Conservation (phyloP, 2,113 vertebrate species). For the Geothlypis trichas region DNA sequence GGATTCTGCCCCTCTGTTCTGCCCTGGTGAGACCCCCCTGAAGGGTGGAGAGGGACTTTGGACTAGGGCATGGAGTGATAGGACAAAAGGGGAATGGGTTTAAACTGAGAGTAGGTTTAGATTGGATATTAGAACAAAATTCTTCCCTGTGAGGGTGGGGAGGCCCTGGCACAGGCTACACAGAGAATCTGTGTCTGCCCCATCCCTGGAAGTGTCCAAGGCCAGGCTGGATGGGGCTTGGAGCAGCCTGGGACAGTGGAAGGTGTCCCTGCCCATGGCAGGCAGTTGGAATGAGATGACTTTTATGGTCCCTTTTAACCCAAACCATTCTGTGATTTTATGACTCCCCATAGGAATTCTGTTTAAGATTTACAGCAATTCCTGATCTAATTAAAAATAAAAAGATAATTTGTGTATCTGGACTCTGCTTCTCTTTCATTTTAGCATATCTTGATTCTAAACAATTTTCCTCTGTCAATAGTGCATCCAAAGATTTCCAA, state of each 20-base stretch:
- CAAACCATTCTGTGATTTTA: neutral
- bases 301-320: neutral
- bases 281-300: rapidly evolving
- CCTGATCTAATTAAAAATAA: neutral
- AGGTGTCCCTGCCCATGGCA: neutral
- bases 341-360: neutral
- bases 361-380: neutral
- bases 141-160: neutral
- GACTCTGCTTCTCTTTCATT: neutral
- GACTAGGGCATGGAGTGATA: no score
- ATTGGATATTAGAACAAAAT: neutral
- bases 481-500: neutral
- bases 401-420: neutral
- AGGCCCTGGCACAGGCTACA: neutral
- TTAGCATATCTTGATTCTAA: neutral
- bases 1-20: neutral
- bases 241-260: neutral
- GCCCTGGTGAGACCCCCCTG: neutral
- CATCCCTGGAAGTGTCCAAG: neutral
- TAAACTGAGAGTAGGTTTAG: neutral
- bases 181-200: neutral
- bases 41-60: neutral
- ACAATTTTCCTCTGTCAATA: neutral
- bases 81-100: neutral
- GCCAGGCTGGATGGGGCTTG: neutral